Base-by-base conservation (phyloP, 2,888 invertebrate species). In the Seira musarum region DNA sequence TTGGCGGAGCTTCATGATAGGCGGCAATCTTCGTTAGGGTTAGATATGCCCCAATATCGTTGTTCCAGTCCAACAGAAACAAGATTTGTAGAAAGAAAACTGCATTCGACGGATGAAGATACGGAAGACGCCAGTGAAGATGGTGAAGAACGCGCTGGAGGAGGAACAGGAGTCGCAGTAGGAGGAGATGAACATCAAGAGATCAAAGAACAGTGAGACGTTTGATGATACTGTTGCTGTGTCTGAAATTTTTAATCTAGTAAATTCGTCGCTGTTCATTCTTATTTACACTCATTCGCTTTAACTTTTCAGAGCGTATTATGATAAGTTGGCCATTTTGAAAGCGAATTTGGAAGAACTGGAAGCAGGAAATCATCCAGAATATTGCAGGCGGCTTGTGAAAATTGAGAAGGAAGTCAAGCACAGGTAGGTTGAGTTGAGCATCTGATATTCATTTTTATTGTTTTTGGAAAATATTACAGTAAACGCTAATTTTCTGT, bases 41-140 rank as follows among this genome's bases (percentile, higher is more conserved):
- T 63, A 8, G 79, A 79, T 19, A 73, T 72, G 25, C 67, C 73
- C 13, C 67, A 61, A 24, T 73, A 60, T 65, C n/a, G 73, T 10
- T 73, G 73, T 21, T 30, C 66, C 6, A 73, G 73, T 79, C 79
- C 79, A 2, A 53, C 68, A 2, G 79, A 79, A 0, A 8, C 63
- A 1, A 46, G 79, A 40, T 79, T 68, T 17, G 30, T 46, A 22
- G 79, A 79, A 0, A 60, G 63, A 8, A 80, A 75, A 35, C 74
- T 64, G n/a, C 80, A 83, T 19, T 81, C 80, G 24, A n/a, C n/a
- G 30, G 84, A 85, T 71, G 85, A 85, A 94, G 97, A 97, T 89
- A 98, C 98, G 0, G 98, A 97, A 89, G 98, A 98, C 90, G 97
- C 97, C 0, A 97, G 97, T 89, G 98, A 98, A 89, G 84, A 85